phyloP scores from a whole-genome alignment of 1,140 invertebrate species.

The Melitaea cinxia region DNA sequence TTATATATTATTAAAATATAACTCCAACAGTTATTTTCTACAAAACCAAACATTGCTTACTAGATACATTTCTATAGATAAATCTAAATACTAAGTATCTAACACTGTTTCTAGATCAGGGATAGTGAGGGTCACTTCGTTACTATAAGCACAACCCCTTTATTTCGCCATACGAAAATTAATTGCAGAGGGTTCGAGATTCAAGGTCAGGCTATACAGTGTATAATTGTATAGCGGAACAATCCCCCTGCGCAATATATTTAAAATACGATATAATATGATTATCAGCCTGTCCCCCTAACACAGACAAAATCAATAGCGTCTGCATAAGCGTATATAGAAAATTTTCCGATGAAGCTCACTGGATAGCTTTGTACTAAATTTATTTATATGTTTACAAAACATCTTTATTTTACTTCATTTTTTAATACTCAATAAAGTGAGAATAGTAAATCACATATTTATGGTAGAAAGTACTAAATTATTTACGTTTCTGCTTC shows the following conservation, averaged over 20 bases:
- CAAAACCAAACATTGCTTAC: no score
- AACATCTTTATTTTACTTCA: no score
- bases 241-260: constrained; percentile 61
- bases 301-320: constrained; percentile 80
- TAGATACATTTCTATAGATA: neutral
- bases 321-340: constrained; percentile 66
- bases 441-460: no score
- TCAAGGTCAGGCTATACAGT: constrained; percentile 64
- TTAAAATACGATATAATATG: constrained; percentile 79
- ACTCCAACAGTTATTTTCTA: no score
- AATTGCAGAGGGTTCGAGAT: constrained; percentile 47
- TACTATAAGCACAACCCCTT: constrained; percentile 24
- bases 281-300: constrained; percentile 77
- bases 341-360: constrained; percentile 49
- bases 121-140: constrained; percentile 23
- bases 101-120: constrained; percentile 6
- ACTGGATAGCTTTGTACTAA: neutral
- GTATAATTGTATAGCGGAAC: constrained; percentile 44
- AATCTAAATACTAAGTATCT: constrained; percentile 3
- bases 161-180: constrained; percentile 33
- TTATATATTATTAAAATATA: no score
- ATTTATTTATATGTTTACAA: no score
- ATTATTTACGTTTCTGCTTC: no score
- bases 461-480: no score
- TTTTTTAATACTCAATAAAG: no score